These are phyloP conservation scores for Nephila pilipes DNA, from an alignment of 1,140 invertebrate species.

Conservation along the genomic window DNA sequence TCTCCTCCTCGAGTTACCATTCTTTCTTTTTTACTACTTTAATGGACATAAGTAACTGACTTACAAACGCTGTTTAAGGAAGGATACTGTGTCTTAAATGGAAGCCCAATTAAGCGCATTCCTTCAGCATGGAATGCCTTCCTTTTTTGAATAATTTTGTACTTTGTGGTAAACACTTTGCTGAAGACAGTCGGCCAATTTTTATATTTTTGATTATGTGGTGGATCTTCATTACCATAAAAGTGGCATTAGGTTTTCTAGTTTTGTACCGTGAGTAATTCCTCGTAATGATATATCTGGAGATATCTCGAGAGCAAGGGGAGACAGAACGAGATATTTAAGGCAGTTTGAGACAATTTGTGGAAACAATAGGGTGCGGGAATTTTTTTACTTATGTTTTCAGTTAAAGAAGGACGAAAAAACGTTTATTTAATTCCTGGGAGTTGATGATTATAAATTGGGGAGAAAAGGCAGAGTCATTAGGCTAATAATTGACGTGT, in stretches of 20 bases:
- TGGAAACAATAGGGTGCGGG: slow-evolving; percentile 59
- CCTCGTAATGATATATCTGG: slow-evolving; percentile 34
- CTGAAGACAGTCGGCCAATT: background rate
- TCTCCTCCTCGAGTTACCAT: background rate
- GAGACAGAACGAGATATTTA: background rate
- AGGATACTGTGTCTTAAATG: slow-evolving; percentile 10
- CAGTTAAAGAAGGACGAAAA: background rate
- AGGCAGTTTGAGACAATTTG: slow-evolving; percentile 36
- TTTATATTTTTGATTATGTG: slow-evolving; percentile 47
- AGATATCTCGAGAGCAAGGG: background rate
- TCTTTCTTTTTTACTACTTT: background rate
- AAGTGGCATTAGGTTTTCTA: slow-evolving; percentile 27
- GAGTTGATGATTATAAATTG: slow-evolving; percentile 27
- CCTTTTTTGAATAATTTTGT: slow-evolving; percentile 56
- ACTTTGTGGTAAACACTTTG: slow-evolving; percentile 64
- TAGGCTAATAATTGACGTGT: background rate
- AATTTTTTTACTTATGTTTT: background rate
- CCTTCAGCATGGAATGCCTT: background rate
- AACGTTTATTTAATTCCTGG: slow-evolving; percentile 16
- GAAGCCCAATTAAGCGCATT: slow-evolving; percentile 48
- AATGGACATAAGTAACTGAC: slow-evolving; percentile 60
- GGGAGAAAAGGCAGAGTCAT: background rate
- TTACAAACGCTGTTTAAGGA: slow-evolving; percentile 1
- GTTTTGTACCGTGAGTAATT: slow-evolving; percentile 3
- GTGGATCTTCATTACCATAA: slow-evolving; percentile 66